Percentiles rank a stretch among this genome's conserved stretches.
phyloP scores from a whole-genome alignment of 2,888 invertebrate species.

The Helicoverpa assulta region DNA sequence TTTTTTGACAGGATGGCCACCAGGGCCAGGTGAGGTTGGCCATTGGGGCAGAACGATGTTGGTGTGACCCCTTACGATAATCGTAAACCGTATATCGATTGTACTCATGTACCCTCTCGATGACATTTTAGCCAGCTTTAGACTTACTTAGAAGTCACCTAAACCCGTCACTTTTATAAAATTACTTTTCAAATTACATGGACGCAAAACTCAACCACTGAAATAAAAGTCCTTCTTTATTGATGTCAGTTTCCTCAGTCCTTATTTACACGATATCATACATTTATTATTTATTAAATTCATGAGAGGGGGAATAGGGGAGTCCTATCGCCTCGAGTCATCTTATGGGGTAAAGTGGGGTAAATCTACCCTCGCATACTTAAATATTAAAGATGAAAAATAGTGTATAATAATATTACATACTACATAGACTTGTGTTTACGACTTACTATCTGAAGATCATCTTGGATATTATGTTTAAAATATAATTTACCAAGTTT shows the following conservation, averaged over 20 bases:
- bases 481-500: too few species aligned
- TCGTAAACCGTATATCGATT: too few species aligned
- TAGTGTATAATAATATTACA: conserved; percentile 35
- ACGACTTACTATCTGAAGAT: neutral
- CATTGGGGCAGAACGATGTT: too few species aligned
- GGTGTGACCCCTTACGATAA: too few species aligned
- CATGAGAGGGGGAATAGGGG: conserved; percentile 29
- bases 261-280: conserved; percentile 50
- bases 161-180: neutral
- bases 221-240: conserved; percentile 26
- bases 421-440: conserved; percentile 11
- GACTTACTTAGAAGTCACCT: neutral
- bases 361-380: conserved; percentile 26
- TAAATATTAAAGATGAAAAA: conserved; percentile 51
- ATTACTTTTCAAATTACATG: too few species aligned
- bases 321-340: conserved; percentile 40
- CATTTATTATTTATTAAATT: conserved; percentile 56
- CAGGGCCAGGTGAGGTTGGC: too few species aligned
- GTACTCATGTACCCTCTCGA: too few species aligned
- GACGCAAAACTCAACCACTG: neutral
- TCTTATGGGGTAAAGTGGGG: conserved; percentile 49
- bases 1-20: too few species aligned
- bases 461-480: too few species aligned
- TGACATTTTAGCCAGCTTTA: too few species aligned
- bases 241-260: conserved; percentile 12